Evolutionary conservation across 2,888 invertebrate genomes (phyloP).

Genomic region (Calliphora vomitoria): DNA sequence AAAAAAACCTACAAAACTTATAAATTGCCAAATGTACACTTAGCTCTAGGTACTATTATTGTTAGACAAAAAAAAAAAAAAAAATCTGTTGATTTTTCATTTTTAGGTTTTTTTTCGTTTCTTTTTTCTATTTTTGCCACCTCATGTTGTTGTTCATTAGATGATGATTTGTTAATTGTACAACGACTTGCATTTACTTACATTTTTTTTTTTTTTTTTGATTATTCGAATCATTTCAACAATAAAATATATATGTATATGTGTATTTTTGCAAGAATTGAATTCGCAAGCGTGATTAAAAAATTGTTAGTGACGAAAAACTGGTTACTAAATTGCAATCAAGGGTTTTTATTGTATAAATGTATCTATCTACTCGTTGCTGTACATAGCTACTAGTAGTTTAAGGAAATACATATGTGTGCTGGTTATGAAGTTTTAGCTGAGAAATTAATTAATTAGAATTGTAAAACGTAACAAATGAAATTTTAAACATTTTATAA

Average conservation of each 20-base stretch:
- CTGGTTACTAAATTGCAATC: slow-evolving; percentile 47
- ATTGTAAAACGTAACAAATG: neutral
- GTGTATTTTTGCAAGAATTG: slow-evolving; percentile 29
- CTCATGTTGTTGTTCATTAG: slow-evolving; percentile 75
- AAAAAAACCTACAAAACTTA: slow-evolving; percentile 9
- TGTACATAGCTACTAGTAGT: neutral
- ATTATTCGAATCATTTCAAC: neutral
- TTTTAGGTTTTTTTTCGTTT: slow-evolving; percentile 23
- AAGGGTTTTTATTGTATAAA: slow-evolving; percentile 19
- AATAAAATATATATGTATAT: neutral
- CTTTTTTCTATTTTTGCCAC: slow-evolving; percentile 60
- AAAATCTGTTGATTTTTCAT: slow-evolving; percentile 37
- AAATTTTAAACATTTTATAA: neutral
- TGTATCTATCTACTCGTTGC: neutral
- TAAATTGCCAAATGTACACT: slow-evolving; percentile 38
- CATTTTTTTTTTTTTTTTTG: too few species aligned
- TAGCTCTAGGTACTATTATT: neutral
- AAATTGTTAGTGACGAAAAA: slow-evolving; percentile 23
- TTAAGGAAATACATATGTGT: neutral
- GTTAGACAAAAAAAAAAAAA: slow-evolving; percentile 21
- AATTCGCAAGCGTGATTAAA: slow-evolving; percentile 7
- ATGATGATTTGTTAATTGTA: slow-evolving; percentile 65
- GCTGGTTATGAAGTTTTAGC: neutral
- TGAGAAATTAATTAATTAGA: neutral
- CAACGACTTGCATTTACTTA: slow-evolving; percentile 49